Conservation (phyloP, 1,140 invertebrate species). For the Rhopalosiphum padi region DNA sequence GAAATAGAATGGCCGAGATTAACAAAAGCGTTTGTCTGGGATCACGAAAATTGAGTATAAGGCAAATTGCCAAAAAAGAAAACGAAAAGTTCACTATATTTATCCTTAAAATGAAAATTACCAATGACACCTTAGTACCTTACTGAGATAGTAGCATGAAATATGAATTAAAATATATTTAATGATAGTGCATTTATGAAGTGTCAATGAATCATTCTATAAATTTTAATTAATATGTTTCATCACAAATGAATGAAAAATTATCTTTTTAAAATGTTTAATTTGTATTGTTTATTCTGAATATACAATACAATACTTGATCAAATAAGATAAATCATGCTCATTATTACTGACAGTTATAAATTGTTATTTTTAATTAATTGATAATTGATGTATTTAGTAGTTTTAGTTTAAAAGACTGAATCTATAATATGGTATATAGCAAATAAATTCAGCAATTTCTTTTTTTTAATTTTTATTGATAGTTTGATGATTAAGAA, state of each 20-base stretch:
- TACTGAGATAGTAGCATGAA: neutral
- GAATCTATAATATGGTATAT: neutral
- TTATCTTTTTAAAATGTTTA: neutral
- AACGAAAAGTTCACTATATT: neutral
- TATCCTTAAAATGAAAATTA: constrained; percentile 3
- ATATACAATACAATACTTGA: neutral
- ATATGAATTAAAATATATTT: neutral
- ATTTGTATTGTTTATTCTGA: neutral
- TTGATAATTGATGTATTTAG: neutral
- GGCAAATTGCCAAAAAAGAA: constrained; percentile 17
- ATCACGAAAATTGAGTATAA: neutral
- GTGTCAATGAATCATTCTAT: neutral
- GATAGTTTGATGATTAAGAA: neutral
- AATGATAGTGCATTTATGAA: neutral
- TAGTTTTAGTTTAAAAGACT: neutral
- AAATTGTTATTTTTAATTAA: neutral
- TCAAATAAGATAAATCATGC: neutral
- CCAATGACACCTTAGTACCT: neutral
- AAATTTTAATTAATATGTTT: neutral
- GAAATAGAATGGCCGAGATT: constrained; percentile 17
- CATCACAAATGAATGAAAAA: neutral
- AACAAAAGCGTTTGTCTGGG: constrained; percentile 6
- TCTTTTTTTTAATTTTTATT: neutral
- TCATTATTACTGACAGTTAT: neutral
- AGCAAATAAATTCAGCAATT: neutral